phyloP scores from a whole-genome alignment of 2,888 invertebrate genomes.

The Drosophila antonietae region DNA sequence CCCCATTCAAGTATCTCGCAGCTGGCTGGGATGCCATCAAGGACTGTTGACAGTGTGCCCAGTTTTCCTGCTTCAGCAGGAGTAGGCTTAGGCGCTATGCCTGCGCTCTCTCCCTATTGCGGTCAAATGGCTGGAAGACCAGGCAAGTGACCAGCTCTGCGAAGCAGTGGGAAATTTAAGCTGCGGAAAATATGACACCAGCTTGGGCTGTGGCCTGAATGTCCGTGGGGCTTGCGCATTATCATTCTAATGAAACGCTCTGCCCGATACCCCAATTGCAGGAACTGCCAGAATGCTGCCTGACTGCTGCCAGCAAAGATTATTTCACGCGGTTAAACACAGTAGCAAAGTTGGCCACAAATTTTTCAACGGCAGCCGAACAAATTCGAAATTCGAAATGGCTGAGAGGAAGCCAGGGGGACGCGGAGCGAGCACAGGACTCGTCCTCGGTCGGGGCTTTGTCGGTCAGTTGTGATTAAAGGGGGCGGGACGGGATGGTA shows the following conservation, averaged over 20 bases:
- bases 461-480: slow-evolving; percentile 74
- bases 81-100: slow-evolving; percentile 49
- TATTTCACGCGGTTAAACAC: slow-evolving; percentile 81
- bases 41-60: slow-evolving; percentile 19
- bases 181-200: slow-evolving; percentile 82
- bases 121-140: slow-evolving; percentile 25
- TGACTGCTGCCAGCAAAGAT: slow-evolving; percentile 75
- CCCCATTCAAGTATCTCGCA: background rate
- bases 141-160: slow-evolving; percentile 49
- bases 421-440: background rate
- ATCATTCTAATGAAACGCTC: slow-evolving; percentile 71
- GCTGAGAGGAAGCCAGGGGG: background rate
- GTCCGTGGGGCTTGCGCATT: slow-evolving; percentile 74
- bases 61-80: slow-evolving; percentile 10
- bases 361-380: slow-evolving; percentile 36
- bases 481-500: slow-evolving; percentile 13
- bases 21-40: background rate
- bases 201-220: slow-evolving; percentile 55
- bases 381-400: slow-evolving; percentile 42
- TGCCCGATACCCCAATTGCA: background rate
- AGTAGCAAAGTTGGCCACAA: slow-evolving; percentile 53
- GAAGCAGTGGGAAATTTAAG: slow-evolving; percentile 72
- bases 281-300: slow-evolving; percentile 26
- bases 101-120: slow-evolving; percentile 3
- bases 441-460: slow-evolving; percentile 2